A percentile compares a stretch with the other conserved stretches of the same genome.
Conservation (phyloP, 1,140 invertebrate species). For the Lasaia peninsularis region DNA sequence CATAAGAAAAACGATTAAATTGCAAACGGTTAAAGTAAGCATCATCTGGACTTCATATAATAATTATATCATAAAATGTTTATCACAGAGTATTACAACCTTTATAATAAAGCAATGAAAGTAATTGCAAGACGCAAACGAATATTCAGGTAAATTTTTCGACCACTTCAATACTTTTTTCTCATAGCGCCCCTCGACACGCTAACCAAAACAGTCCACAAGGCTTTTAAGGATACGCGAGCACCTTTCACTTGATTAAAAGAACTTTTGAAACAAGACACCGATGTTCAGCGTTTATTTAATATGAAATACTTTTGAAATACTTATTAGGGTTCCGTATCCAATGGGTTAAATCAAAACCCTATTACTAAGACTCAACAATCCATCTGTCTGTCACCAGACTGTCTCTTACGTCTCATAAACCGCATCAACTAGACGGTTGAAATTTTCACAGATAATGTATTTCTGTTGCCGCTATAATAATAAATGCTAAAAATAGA, state of each 20-base stretch:
- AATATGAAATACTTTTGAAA: constrained; percentile 14
- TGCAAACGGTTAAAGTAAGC: too few species aligned
- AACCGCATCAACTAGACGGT: too few species aligned
- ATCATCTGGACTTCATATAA: too few species aligned
- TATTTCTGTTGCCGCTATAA: too few species aligned
- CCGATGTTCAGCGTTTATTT: constrained; percentile 50
- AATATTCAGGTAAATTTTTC: constrained; percentile 13
- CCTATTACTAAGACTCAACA: too few species aligned
- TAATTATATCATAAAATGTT: too few species aligned
- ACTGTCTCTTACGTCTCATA: too few species aligned
- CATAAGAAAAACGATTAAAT: too few species aligned
- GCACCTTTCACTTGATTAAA: constrained; percentile 54
- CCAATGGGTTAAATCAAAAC: constrained; percentile 42
- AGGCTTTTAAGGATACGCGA: constrained; percentile 61
- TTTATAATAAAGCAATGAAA: constrained; percentile 7
- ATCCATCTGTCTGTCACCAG: too few species aligned
- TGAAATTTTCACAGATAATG: too few species aligned
- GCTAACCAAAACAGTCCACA: constrained; percentile 60
- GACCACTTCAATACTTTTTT: constrained; percentile 29
- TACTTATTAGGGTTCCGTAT: constrained; percentile 35
- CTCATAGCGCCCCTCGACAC: constrained; percentile 36
- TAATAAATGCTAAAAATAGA: too few species aligned
- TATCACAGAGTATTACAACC: neutral
- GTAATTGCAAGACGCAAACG: constrained; percentile 6
- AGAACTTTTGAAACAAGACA: constrained; percentile 64